phyloP scores from a whole-genome alignment of 2,113 vertebrate genomes.

The Brachyistius frenatus region DNA sequence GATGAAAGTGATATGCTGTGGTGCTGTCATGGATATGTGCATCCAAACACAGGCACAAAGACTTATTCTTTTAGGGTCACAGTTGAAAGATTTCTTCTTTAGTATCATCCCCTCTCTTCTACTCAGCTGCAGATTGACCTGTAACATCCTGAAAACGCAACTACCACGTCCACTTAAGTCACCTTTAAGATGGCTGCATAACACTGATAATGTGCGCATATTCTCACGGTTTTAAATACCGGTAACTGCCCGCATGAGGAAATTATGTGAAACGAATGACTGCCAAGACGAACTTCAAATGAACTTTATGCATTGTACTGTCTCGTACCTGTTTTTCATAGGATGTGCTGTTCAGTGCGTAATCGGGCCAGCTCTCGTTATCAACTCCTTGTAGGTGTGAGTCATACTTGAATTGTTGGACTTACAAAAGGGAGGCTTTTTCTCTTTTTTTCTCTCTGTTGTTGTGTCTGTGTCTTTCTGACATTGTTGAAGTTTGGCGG shows the following conservation, averaged over 20 bases:
- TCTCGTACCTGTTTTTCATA: slow-evolving; percentile 24
- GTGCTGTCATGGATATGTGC: slow-evolving; percentile 7
- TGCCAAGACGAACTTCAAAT: slow-evolving; percentile 48
- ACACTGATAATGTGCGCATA: neutral
- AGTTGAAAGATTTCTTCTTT: neutral
- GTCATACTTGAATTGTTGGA: slow-evolving; percentile 45
- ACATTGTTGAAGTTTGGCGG: slow-evolving; percentile 51
- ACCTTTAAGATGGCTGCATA: neutral
- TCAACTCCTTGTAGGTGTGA: slow-evolving; percentile 25
- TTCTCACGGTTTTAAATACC: slow-evolving; percentile 6
- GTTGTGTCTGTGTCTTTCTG: slow-evolving; percentile 28
- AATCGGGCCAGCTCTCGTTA: slow-evolving; percentile 33
- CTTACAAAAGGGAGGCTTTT: slow-evolving; percentile 38
- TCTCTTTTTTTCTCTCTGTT: slow-evolving; percentile 16
- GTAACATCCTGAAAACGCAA: neutral
- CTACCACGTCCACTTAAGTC: neutral
- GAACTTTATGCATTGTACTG: slow-evolving; percentile 27
- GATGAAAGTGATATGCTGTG: slow-evolving; percentile 19
- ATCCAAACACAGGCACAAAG: neutral
- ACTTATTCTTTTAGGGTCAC: neutral
- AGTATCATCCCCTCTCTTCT: neutral
- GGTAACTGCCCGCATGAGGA: slow-evolving; percentile 6
- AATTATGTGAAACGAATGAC: slow-evolving; percentile 15
- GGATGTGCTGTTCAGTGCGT: slow-evolving; percentile 10
- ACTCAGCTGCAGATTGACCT: neutral